These are phyloP conservation scores for Cromileptes altivelis DNA, from an alignment of 2,113 vertebrate genomes.

Conservation along the genomic window DNA sequence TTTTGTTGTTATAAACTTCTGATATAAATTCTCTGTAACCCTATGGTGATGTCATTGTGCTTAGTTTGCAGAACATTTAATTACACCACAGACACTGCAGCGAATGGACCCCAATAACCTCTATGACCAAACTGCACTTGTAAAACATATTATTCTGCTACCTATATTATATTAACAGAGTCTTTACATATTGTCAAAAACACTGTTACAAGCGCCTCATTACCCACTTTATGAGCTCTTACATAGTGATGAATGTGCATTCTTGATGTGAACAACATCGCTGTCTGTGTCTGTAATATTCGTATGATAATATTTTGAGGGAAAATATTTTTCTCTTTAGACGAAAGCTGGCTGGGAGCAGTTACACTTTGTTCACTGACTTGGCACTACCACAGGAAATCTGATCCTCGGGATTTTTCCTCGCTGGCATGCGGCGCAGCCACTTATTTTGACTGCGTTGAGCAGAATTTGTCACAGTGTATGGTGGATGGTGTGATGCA, in stretches of 20 bases:
- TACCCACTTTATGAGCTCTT: slow-evolving; percentile 7
- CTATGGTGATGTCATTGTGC: not conserved
- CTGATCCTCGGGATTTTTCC: slow-evolving; percentile 48
- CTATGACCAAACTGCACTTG: slow-evolving; percentile 5
- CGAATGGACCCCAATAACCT: slow-evolving; percentile 1
- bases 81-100: slow-evolving; percentile 6
- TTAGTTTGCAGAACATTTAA: slow-evolving; percentile 30
- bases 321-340: slow-evolving; percentile 38
- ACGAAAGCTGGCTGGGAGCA: slow-evolving; percentile 39
- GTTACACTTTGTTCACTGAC: slow-evolving; percentile 48
- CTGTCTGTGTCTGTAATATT: slow-evolving; percentile 20
- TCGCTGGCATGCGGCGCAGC: slow-evolving; percentile 21
- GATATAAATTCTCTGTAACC: not conserved
- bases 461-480: slow-evolving; percentile 33
- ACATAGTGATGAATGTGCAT: slow-evolving; percentile 7
- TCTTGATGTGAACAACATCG: slow-evolving; percentile 15
- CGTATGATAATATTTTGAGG: slow-evolving; percentile 53
- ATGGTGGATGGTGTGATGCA: slow-evolving; percentile 36
- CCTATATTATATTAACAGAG: not conserved
- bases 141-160: slow-evolving; percentile 19
- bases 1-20: not conserved
- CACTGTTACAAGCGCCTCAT: slow-evolving; percentile 7
- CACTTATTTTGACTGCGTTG: slow-evolving; percentile 41
- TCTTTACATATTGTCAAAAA: slow-evolving; percentile 17
- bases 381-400: slow-evolving; percentile 55